phyloP scores from a whole-genome alignment of 2,113 vertebrate genomes.

The Oophaga pumilio region DNA sequence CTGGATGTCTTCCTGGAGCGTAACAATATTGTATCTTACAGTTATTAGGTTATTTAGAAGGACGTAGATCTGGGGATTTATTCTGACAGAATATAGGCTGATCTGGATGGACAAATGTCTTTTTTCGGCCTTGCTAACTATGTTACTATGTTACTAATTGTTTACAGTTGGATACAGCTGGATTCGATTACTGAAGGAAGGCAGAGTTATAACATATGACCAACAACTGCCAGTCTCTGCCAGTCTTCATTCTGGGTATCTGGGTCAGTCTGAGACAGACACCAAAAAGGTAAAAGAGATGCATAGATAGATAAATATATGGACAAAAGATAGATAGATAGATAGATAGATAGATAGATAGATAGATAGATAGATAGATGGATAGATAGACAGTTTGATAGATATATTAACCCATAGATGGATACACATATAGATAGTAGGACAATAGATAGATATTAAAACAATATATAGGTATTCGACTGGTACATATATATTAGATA shows the following conservation, averaged over 20 bases:
- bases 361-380: background rate
- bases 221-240: conserved; percentile 86
- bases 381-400: background rate
- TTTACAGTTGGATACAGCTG: conserved; percentile 88
- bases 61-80: too few relatives aligned
- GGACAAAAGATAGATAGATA: too few relatives aligned
- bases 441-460: background rate
- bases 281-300: conserved; percentile 76
- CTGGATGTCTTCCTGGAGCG: too few relatives aligned
- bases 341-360: background rate
- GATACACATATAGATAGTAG: background rate
- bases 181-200: conserved; percentile 87
- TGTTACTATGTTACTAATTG: too few relatives aligned
- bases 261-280: conserved; percentile 77
- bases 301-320: too few relatives aligned
- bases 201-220: conserved; percentile 85
- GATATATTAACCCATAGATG: background rate
- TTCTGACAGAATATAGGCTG: too few relatives aligned
- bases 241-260: conserved; percentile 84
- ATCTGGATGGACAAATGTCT: too few relatives aligned
- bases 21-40: too few relatives aligned
- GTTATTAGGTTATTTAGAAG: too few relatives aligned
- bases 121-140: too few relatives aligned
- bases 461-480: too few relatives aligned
- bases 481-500: too few relatives aligned